Conservation (phyloP, 2,797 vertebrate genomes). For the Melanogrammus aeglefinus region DNA sequence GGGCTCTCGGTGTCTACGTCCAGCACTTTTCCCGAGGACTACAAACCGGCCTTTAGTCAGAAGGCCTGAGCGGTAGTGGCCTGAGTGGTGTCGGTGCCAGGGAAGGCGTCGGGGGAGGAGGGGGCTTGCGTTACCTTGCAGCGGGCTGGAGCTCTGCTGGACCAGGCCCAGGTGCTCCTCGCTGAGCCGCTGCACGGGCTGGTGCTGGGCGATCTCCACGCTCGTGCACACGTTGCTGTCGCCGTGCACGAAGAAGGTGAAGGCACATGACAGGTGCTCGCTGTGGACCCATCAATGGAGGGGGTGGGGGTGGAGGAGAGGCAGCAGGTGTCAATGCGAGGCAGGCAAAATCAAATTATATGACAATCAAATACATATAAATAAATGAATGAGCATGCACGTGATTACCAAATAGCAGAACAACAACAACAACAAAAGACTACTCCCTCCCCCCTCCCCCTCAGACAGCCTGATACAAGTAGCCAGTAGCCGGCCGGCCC, state of each 20-base stretch:
- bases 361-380: neutral
- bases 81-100: no score
- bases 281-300: constrained; percentile 56
- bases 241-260: constrained; percentile 97
- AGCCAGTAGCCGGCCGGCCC: neutral
- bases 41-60: no score
- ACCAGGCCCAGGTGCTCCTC: constrained; percentile 96
- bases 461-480: neutral
- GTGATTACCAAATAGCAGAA: neutral
- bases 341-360: neutral
- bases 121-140: constrained; percentile 82
- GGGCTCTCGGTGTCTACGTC: no score
- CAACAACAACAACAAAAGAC: neutral
- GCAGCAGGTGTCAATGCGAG: constrained; percentile 12
- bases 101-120: no score
- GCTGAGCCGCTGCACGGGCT: constrained; percentile 90
- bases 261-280: constrained; percentile 97
- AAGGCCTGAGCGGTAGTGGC: no score
- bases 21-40: no score
- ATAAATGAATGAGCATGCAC: neutral
- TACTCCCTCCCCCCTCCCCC: neutral
- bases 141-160: constrained; percentile 91
- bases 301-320: constrained; percentile 27
- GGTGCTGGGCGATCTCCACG: constrained; percentile 92
- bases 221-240: constrained; percentile 99